A percentile compares a stretch with the other conserved stretches of the same genome.
phyloP scores from a whole-genome alignment of 2,797 vertebrate species.

The Antrozous pallidus region DNA sequence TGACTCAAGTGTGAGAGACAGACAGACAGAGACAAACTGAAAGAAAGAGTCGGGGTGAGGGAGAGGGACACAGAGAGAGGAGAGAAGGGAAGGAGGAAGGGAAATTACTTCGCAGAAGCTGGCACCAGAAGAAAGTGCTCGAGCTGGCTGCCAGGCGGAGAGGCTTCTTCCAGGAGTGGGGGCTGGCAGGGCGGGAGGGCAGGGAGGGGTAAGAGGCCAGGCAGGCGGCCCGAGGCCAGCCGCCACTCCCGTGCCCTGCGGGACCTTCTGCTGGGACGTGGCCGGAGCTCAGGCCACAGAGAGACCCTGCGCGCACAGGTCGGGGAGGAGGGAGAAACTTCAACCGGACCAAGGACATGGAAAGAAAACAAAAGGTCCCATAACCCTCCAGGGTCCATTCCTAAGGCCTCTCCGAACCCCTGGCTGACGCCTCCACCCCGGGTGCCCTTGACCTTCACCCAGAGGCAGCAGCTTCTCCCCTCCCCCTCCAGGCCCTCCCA shows the following conservation, averaged over 20 bases:
- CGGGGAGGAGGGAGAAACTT: background rate
- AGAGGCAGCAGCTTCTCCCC: background rate
- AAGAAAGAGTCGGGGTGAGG: background rate
- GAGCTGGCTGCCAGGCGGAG: background rate
- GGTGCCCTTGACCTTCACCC: background rate
- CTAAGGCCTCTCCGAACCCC: background rate
- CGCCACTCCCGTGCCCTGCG: background rate
- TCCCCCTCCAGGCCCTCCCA: background rate
- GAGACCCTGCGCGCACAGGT: background rate
- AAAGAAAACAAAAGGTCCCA: background rate
- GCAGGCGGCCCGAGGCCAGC: background rate
- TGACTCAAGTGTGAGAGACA: background rate
- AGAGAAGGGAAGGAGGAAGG: accelerated
- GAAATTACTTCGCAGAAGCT: background rate
- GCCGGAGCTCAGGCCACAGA: background rate
- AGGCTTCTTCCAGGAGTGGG: background rate
- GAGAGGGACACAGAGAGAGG: no score
- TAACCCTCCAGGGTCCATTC: background rate
- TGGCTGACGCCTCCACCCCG: background rate
- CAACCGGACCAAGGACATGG: background rate
- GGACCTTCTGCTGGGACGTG: background rate
- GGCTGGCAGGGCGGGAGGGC: no score
- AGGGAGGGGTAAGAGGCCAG: background rate
- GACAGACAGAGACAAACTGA: background rate
- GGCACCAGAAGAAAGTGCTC: background rate